phyloP scores from a whole-genome alignment of 35 echinoderm and acorn worm species.

The Chiridota heheva region DNA sequence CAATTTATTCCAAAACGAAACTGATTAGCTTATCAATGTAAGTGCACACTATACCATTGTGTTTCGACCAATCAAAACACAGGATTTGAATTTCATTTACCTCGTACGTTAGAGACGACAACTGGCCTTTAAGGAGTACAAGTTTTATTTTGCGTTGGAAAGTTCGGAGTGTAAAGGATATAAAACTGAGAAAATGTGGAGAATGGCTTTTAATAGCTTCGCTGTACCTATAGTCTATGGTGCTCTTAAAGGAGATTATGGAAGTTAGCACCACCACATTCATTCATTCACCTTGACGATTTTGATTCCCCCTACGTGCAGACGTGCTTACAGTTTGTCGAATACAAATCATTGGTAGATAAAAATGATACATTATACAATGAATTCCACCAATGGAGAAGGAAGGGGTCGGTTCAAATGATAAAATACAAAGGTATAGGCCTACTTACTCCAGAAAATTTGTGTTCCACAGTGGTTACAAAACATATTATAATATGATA shows the following conservation, averaged over 20 bases:
- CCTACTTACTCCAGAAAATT: too few species aligned
- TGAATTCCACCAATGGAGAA: conserved; percentile 60
- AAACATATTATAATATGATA: too few species aligned
- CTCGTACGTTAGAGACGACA: too few species aligned
- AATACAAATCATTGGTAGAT: conserved; percentile 45
- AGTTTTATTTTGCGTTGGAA: conserved; percentile 72
- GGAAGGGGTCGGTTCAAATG: neutral
- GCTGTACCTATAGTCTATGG: conserved; percentile 66
- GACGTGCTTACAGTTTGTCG: too few species aligned
- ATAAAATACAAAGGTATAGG: too few species aligned
- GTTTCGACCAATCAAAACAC: too few species aligned
- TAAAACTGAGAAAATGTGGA: conserved; percentile 64
- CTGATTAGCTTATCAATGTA: conserved; percentile 11
- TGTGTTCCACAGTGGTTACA: too few species aligned
- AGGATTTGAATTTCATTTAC: too few species aligned
- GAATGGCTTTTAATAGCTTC: conserved; percentile 15
- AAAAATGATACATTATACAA: conserved; percentile 41
- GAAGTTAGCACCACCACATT: conserved; percentile 58
- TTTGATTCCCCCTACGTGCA: conserved; percentile 32
- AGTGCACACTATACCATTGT: conserved; percentile 14
- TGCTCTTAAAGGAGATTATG: conserved; percentile 41
- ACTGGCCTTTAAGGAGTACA: too few species aligned
- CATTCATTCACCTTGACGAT: conserved; percentile 75
- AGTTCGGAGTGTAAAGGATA: conserved; percentile 54
- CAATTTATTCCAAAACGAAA: too few species aligned